Percentiles rank a stretch among this genome's conserved stretches.
These are phyloP conservation scores for Lathronympha strigana DNA, from an alignment of 2,888 invertebrate species.

Conservation along the genomic window DNA sequence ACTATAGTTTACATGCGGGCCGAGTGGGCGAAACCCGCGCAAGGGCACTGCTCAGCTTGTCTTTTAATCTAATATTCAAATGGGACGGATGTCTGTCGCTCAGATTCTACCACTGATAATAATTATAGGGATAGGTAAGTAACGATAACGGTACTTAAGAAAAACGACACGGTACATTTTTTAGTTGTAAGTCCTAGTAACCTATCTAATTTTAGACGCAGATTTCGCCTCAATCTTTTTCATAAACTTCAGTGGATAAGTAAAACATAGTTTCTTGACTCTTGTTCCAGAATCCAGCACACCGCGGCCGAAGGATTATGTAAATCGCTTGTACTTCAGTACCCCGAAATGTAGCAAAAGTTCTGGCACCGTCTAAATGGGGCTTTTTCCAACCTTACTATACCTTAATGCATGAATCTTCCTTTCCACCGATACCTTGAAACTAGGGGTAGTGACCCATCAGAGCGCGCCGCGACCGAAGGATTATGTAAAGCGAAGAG, in stretches of 20 bases:
- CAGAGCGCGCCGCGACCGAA: constrained; percentile 49
- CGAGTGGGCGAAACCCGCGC: constrained; percentile 36
- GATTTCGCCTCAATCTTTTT: too few relatives aligned
- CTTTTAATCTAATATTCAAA: constrained; percentile 38
- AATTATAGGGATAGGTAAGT: constrained; percentile 11
- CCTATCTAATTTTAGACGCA: too few relatives aligned
- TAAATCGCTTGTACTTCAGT: too few relatives aligned
- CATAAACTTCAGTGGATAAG: neutral
- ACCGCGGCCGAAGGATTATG: constrained; percentile 52
- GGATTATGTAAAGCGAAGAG: constrained; percentile 68
- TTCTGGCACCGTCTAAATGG: too few relatives aligned
- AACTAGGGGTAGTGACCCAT: neutral
- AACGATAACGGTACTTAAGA: neutral
- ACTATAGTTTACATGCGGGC: constrained; percentile 64
- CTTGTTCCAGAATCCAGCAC: constrained; percentile 40
- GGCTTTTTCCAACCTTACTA: too few relatives aligned
- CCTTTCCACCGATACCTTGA: neutral
- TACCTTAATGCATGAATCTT: too few relatives aligned
- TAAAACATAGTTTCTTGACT: neutral
- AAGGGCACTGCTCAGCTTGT: constrained; percentile 31
- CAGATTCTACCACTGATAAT: constrained; percentile 25
- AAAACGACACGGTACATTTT: too few relatives aligned
- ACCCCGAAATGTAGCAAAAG: too few relatives aligned
- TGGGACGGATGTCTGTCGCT: constrained; percentile 23
- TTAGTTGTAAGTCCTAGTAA: too few relatives aligned